phyloP scores from a whole-genome alignment of 2,797 vertebrate genomes.

The Momotus momota region DNA sequence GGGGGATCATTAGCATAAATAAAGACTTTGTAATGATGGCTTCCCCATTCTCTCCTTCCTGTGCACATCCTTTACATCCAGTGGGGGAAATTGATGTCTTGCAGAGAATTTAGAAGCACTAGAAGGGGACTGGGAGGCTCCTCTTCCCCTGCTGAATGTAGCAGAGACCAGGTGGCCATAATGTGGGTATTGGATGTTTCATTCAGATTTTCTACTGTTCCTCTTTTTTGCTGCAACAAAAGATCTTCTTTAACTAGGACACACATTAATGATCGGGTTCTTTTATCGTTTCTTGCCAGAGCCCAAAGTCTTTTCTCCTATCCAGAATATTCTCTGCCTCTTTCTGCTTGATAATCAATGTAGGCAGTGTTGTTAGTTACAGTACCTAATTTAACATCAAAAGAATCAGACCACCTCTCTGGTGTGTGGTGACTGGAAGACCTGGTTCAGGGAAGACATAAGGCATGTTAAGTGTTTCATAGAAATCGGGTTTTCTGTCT shows the following conservation, averaged over 20 bases:
- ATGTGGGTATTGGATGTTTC: background rate
- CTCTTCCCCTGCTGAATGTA: background rate
- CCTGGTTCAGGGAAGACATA: background rate
- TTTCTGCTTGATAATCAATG: constrained; percentile 29
- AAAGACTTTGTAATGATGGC: background rate
- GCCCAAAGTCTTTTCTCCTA: constrained; percentile 10
- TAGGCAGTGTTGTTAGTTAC: constrained; percentile 37
- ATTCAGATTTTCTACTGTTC: constrained; percentile 21
- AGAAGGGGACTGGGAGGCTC: background rate
- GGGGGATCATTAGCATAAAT: background rate
- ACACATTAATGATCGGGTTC: constrained; percentile 7
- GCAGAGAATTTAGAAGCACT: background rate
- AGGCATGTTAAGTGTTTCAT: background rate
- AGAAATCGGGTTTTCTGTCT: constrained; percentile 7
- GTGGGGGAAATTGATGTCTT: background rate
- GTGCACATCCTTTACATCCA: background rate
- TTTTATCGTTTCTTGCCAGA: constrained; percentile 47
- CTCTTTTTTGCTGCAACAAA: constrained; percentile 43
- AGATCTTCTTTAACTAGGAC: constrained; percentile 48
- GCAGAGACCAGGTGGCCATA: background rate
- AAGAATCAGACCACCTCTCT: constrained; percentile 57
- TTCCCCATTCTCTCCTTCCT: background rate
- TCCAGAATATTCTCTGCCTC: background rate
- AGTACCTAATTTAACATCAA: constrained; percentile 52
- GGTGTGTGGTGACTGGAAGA: constrained; percentile 35